Conservation (phyloP, 1,140 invertebrate genomes). For the Leucophenga varia region DNA sequence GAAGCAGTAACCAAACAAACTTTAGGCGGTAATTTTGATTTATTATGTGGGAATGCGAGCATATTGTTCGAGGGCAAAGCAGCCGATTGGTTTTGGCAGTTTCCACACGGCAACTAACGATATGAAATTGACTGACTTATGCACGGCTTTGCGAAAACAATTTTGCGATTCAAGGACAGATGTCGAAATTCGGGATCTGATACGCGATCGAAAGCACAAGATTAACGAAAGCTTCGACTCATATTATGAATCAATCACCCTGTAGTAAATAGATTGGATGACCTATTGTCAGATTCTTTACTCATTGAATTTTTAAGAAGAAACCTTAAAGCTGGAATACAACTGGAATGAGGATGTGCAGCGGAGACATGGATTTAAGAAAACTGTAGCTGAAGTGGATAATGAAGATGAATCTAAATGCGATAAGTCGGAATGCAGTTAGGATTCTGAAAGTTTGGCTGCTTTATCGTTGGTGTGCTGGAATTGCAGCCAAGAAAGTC, state of each 20-base stretch:
- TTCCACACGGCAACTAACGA: background rate
- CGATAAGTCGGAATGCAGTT: background rate
- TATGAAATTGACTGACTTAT: background rate
- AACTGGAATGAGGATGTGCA: no score
- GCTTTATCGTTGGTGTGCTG: background rate
- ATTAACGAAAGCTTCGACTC: background rate
- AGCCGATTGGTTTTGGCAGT: background rate
- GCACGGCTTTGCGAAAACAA: background rate
- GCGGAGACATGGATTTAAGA: no score
- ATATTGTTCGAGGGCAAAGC: background rate
- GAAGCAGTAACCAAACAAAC: background rate
- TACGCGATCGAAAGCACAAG: background rate
- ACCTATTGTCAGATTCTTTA: no score
- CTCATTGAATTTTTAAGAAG: no score
- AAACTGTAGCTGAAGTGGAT: background rate
- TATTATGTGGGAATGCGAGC: background rate
- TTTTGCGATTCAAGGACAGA: background rate
- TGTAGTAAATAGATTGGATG: no score
- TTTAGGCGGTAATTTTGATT: background rate
- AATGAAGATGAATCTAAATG: background rate
- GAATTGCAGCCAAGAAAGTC: background rate
- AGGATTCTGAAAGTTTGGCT: background rate
- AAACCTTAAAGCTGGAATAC: no score
- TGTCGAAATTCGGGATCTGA: background rate
- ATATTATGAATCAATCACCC: background rate